Evolutionary conservation across 2,888 invertebrate species (phyloP).

Genomic region (Phyto melanocephala): DNA sequence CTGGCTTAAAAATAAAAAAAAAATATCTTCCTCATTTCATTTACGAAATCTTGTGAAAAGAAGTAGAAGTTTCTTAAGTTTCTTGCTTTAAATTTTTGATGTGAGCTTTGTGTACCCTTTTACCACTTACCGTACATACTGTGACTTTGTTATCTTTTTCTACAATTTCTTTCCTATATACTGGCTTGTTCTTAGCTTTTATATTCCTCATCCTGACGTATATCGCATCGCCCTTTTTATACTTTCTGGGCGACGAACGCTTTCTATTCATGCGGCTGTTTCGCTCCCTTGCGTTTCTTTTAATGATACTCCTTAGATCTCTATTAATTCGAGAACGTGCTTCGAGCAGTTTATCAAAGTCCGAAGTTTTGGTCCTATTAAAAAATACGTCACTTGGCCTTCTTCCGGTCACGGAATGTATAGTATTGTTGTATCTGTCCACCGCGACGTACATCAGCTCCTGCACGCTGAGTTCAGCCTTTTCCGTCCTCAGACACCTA

Average conservation of each 20-base stretch:
- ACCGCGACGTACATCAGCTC: slow-evolving; percentile 49
- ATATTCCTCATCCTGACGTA: too few relatives aligned
- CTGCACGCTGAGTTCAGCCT: slow-evolving; percentile 2
- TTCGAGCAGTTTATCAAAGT: not conserved
- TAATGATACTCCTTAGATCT: not conserved
- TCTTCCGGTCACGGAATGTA: slow-evolving; percentile 57
- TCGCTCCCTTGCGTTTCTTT: not conserved
- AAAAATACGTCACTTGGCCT: slow-evolving; percentile 63
- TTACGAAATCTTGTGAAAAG: not conserved
- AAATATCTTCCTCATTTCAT: too few relatives aligned
- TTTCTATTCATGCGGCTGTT: not conserved
- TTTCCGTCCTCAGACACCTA: slow-evolving; percentile 55
- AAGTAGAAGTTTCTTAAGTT: not conserved
- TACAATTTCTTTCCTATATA: slow-evolving; percentile 31
- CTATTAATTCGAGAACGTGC: not conserved
- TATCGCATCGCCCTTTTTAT: not conserved
- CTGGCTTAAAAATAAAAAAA: too few relatives aligned
- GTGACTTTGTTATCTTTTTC: slow-evolving; percentile 38
- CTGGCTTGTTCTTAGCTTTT: too few relatives aligned
- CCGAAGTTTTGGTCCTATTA: not conserved
- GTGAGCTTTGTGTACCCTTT: slow-evolving; percentile 26
- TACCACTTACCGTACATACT: slow-evolving; percentile 1
- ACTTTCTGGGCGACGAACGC: not conserved
- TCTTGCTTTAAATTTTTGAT: slow-evolving; percentile 35
- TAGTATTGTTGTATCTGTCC: slow-evolving; percentile 63